Evolutionary conservation across 2,888 invertebrate genomes (phyloP), one percentile per base, ranked within the genome.

Genomic region (Dryobotodes eremita): DNA sequence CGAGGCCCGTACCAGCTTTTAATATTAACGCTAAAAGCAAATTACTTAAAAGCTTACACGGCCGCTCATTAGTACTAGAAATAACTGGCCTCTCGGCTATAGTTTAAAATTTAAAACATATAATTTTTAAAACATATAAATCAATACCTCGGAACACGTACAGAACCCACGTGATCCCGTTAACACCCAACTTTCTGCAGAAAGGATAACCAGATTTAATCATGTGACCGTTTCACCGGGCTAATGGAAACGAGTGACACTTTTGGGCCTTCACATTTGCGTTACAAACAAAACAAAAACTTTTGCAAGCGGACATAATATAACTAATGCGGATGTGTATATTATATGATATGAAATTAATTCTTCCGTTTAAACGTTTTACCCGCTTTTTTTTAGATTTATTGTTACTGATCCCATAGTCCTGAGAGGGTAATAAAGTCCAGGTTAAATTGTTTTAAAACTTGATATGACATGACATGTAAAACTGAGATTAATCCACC

Each of bases 171-270:
- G 80, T 80, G 83, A 74, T 62, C 62, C 83, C 81, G 73, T 75
- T 82, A 75, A 80, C 78, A 66, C 79, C 73, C 74, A 86, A 88
- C 87, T 90, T 90, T 76, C 79, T 79, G 68, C 84, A 82, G 77
- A 84, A 75, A 83, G 88, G 90, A 80, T 81, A 57, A 85, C 78
- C 88, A 85, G 88, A 91, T 90, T 90, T 90, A 88, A 90, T 90
- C 88, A 83, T 82, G 82, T 71, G 74, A 48, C 81, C 82, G 75
- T 86, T 90, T 80, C 77, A 84, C 68, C 71, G 77, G 48, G 53
- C 72, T 86, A 88, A 87, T 89, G 85, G 88, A 82, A 85, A 89
- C 82, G 86, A 89, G 85, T 89, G 84, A 87, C 89, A 85, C 83
- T 83, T 83, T 71, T 13, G 77, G 71, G 31, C 71, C 79, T 75